phyloP scores from a whole-genome alignment of 1,140 invertebrate species.

The Samia ricini region DNA sequence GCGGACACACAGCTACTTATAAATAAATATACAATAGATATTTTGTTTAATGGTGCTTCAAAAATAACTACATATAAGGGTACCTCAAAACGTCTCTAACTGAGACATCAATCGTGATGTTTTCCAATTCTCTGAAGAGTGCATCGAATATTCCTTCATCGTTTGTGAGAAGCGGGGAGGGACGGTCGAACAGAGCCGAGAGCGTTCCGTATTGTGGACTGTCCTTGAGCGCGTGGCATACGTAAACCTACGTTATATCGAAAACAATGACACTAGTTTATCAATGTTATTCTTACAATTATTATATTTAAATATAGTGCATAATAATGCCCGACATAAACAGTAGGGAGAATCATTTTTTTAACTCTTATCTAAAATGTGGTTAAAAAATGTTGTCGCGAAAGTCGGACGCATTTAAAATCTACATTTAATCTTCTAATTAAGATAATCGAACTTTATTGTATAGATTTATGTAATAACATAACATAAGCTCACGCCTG shows the following conservation, averaged over 20 bases:
- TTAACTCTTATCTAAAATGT: no score
- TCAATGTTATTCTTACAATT: background rate
- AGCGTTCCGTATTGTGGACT: conserved; percentile 79
- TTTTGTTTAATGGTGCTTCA: background rate
- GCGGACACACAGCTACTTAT: no score
- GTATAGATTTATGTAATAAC: no score
- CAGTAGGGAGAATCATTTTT: no score
- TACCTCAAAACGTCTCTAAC: conserved; percentile 69
- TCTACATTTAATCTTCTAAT: no score
- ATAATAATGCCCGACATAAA: no score
- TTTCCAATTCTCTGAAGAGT: conserved; percentile 69
- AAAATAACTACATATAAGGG: background rate
- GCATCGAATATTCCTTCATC: conserved; percentile 79
- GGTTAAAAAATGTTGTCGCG: no score
- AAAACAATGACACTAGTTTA: no score
- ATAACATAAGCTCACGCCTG: no score
- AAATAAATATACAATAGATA: no score
- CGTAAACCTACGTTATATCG: conserved; percentile 75
- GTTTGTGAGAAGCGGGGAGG: conserved; percentile 77
- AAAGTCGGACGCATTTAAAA: no score
- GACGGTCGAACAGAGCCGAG: conserved; percentile 79
- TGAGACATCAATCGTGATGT: conserved; percentile 69
- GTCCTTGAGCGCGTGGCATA: conserved; percentile 82
- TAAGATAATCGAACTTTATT: no score
- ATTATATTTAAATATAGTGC: background rate